phyloP scores from a whole-genome alignment of 2,888 invertebrate species.

The Erebia palarica region DNA sequence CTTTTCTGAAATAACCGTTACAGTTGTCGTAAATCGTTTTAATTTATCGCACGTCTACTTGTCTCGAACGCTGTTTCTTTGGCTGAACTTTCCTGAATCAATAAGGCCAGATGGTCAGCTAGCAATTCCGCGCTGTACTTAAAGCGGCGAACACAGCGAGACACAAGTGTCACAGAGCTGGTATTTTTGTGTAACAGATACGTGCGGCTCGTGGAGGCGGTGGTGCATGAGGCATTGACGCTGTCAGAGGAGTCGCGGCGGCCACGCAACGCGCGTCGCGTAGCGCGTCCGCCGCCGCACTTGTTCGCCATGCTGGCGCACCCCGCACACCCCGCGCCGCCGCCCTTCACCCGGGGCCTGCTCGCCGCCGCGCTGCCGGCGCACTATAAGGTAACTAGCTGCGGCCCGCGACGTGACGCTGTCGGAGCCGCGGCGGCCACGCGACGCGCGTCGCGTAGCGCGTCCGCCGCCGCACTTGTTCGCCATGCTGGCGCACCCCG shows the following conservation, averaged over 20 bases:
- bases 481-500: constrained; percentile 41
- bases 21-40: too few relatives aligned
- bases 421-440: neutral
- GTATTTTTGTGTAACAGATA: constrained; percentile 56
- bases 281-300: constrained; percentile 7
- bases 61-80: too few relatives aligned
- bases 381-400: neutral
- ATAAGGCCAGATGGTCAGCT: too few relatives aligned
- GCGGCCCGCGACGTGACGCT: neutral
- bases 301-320: constrained; percentile 1
- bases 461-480: constrained; percentile 5
- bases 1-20: too few relatives aligned
- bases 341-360: constrained; percentile 1
- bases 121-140: too few relatives aligned
- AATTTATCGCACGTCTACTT: too few relatives aligned
- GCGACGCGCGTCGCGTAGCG: neutral
- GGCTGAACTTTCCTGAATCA: too few relatives aligned
- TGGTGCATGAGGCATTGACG: constrained; percentile 2
- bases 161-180: too few relatives aligned
- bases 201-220: constrained; percentile 8
- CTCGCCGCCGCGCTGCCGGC: neutral
- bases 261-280: constrained; percentile 5
- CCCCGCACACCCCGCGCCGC: constrained; percentile 46
- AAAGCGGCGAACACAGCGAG: too few relatives aligned
- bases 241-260: constrained; percentile 3